phyloP scores from a whole-genome alignment of 2,888 invertebrate genomes.

The Drosophila affinis region DNA sequence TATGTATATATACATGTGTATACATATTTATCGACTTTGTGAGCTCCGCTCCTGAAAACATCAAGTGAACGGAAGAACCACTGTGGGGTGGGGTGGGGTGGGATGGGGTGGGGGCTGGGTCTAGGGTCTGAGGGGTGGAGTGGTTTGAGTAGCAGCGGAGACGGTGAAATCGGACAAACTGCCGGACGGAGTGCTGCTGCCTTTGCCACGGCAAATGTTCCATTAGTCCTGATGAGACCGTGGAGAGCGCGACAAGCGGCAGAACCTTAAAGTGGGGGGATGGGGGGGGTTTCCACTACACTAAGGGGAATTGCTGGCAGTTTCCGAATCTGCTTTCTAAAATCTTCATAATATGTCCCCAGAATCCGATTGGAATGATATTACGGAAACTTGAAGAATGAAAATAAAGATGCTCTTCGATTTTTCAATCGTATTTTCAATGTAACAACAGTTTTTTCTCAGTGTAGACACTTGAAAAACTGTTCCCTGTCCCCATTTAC shows the following conservation, averaged over 20 bases:
- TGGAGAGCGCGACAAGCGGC: slow-evolving; percentile 38
- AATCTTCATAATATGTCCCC: too few species aligned
- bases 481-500: neutral
- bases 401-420: too few species aligned
- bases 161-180: slow-evolving; percentile 37
- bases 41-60: slow-evolving; percentile 78
- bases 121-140: slow-evolving; percentile 29
- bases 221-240: slow-evolving; percentile 78
- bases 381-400: too few species aligned
- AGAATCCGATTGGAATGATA: too few species aligned
- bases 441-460: neutral
- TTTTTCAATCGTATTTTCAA: too few species aligned
- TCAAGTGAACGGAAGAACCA: slow-evolving; percentile 75
- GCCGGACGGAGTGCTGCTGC: slow-evolving; percentile 46
- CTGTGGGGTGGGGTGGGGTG: slow-evolving; percentile 39
- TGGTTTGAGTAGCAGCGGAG: slow-evolving; percentile 60
- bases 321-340: too few species aligned
- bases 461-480: neutral
- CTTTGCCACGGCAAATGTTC: slow-evolving; percentile 75
- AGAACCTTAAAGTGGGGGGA: neutral
- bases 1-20: slow-evolving; percentile 52
- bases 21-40: slow-evolving; percentile 79
- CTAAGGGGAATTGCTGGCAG: neutral
- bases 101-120: slow-evolving; percentile 38
- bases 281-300: neutral